These are phyloP conservation scores for Autographa pulchrina DNA, from an alignment of 2,888 invertebrate species.

Conservation along the genomic window DNA sequence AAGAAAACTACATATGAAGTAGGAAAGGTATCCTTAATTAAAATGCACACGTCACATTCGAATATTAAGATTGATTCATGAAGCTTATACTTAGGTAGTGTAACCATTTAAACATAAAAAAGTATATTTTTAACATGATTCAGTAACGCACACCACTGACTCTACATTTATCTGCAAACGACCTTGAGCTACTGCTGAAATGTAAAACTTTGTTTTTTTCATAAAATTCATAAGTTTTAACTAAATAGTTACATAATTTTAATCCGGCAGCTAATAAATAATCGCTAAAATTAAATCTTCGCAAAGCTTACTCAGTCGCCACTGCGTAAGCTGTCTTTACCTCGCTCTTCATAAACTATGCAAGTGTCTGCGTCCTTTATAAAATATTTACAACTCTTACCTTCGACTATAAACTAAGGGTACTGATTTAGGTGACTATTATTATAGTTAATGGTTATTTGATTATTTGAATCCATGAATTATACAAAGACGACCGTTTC, in stretches of 20 bases:
- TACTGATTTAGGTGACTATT: constrained; percentile 62
- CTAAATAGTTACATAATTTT: not conserved
- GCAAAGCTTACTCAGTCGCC: constrained; percentile 45
- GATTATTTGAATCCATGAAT: constrained; percentile 56
- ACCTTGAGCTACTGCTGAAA: not conserved
- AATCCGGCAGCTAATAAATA: constrained; percentile 8
- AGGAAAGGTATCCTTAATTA: no score
- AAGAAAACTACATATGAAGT: no score
- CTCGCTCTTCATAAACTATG: constrained; percentile 61
- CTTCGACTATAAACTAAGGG: constrained; percentile 70
- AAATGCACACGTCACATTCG: no score
- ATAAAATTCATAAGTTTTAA: not conserved
- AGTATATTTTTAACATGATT: no score
- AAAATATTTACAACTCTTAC: constrained; percentile 77
- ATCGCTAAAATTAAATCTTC: constrained; percentile 41
- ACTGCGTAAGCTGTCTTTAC: constrained; percentile 63
- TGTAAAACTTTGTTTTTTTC: not conserved
- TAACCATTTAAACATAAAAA: no score
- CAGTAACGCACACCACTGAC: not conserved
- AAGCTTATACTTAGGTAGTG: no score
- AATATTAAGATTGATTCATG: no score
- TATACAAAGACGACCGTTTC: constrained; percentile 37
- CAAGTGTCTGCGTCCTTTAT: constrained; percentile 64
- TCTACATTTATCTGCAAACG: not conserved
- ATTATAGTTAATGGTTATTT: constrained; percentile 61